phyloP scores from a whole-genome alignment of 2,888 invertebrate genomes.

The Dascillus cervinus region DNA sequence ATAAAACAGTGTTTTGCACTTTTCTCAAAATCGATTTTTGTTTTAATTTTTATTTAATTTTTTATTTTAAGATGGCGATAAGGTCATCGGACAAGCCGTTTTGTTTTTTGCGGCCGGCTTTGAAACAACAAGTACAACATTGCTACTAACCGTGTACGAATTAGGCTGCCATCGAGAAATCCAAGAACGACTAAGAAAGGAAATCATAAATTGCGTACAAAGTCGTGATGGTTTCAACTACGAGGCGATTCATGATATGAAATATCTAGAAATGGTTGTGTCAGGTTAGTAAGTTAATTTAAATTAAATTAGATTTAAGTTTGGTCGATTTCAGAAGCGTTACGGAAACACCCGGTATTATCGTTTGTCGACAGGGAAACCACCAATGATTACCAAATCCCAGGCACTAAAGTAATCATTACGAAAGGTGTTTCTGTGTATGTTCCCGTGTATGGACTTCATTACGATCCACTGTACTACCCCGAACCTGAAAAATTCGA shows the following conservation, averaged over 20 bases:
- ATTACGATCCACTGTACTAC: constrained; percentile 28
- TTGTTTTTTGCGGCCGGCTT: constrained; percentile 48
- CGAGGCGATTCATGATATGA: constrained; percentile 7
- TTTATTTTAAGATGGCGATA: too few species aligned
- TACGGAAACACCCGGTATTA: constrained; percentile 34
- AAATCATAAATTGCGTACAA: constrained; percentile 33
- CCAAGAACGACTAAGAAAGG: constrained; percentile 42
- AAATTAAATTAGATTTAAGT: too few species aligned
- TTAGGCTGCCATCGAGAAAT: constrained; percentile 40
- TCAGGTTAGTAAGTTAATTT: too few species aligned
- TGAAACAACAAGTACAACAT: constrained; percentile 45
- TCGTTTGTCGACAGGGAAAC: constrained; percentile 22
- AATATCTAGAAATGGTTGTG: constrained; percentile 8
- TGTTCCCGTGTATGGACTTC: constrained; percentile 29
- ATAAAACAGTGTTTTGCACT: too few species aligned
- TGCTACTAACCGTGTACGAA: constrained; percentile 41
- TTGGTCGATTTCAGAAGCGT: constrained; percentile 36
- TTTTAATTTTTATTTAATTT: too few species aligned
- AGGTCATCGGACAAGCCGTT: constrained; percentile 41
- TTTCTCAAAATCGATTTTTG: too few species aligned
- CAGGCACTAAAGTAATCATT: constrained; percentile 21
- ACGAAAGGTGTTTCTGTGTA: constrained; percentile 28
- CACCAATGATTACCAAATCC: constrained; percentile 24
- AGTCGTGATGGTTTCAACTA: constrained; percentile 14
- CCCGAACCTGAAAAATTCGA: constrained; percentile 27